Conservation (phyloP, 2,797 vertebrate genomes). For the Anas capensis region DNA sequence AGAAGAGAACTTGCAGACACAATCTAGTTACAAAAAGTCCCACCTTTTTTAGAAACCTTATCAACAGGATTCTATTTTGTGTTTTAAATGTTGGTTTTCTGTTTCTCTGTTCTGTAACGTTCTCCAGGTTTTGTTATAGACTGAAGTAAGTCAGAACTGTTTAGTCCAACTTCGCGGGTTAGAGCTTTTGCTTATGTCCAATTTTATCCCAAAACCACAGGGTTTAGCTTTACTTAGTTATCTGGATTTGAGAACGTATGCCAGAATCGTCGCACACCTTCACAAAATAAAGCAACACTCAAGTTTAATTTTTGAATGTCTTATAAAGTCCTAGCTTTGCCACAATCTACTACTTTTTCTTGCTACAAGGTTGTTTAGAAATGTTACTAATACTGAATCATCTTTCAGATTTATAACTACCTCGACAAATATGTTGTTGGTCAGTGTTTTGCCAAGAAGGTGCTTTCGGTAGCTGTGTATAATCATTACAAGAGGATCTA, state of each 20-base stretch:
- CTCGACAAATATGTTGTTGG: conserved; percentile 98
- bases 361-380: background rate
- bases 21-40: background rate
- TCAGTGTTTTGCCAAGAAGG: conserved; percentile 97
- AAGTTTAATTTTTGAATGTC: background rate
- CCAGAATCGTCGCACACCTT: no score
- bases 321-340: background rate
- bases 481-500: conserved; percentile 99
- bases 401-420: conserved; percentile 94
- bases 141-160: background rate
- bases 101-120: background rate
- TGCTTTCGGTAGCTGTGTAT: conserved; percentile 96
- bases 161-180: background rate
- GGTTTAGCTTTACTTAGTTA: background rate
- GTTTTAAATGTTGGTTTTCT: background rate
- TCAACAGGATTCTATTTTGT: background rate
- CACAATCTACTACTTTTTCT: background rate
- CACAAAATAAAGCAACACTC: background rate
- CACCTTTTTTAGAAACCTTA: rapidly evolving
- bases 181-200: background rate
- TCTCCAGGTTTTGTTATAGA: background rate
- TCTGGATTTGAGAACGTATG: background rate
- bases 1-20: background rate
- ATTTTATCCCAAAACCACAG: background rate
- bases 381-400: background rate